Base-by-base conservation (phyloP, 2,113 vertebrate genomes). In the Lampris incognitus region DNA sequence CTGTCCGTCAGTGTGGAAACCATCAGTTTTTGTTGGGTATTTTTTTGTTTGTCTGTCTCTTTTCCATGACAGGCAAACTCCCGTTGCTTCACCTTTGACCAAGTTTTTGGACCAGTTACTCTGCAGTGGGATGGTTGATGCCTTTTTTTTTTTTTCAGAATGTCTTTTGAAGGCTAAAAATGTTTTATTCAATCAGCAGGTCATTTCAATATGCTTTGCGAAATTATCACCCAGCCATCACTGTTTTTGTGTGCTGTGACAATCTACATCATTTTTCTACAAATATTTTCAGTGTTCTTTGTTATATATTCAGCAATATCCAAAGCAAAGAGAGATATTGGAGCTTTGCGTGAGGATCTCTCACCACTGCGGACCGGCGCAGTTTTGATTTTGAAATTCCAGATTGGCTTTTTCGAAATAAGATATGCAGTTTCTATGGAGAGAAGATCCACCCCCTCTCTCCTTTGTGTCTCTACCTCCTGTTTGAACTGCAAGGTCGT, bases 1-100 rank as follows among this genome's bases (percentile, higher is more conserved):
- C 65, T 87, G 70, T 85, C 91, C 59, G 84, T 93, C 85, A 88
- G 74, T 64, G 9, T 92, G 89, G 83, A 73, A 41, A 52, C 63
- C 46, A 54, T 78, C 50, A 8, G 1, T 77, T 76, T 67, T 68
- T 0, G 71, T 74, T 52, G 39, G 44, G 70, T 75, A 1, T 38
- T 52, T 54, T 58, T 65, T 75, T 66, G 57, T 82, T 51, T 88
- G 81, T 88, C 68, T 61, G 71, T 88, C 64, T 62, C 48, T 81
- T 84, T 49, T 81, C 59, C 69, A 70, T 81, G 40, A 61, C 0
- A 9, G 52, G 39, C 52, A 13, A 68, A 62, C 8, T 54, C 66
- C 54, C 38, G 13, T 80, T 6, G 1, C 46, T 74, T 82, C 11
- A 77, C 66, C 49, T 44, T 48, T 0, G 1, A 67, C 37, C 46